Conservation (phyloP, 35 echinoderm and acorn worm genomes). For the Apostichopus parvimensis region DNA sequence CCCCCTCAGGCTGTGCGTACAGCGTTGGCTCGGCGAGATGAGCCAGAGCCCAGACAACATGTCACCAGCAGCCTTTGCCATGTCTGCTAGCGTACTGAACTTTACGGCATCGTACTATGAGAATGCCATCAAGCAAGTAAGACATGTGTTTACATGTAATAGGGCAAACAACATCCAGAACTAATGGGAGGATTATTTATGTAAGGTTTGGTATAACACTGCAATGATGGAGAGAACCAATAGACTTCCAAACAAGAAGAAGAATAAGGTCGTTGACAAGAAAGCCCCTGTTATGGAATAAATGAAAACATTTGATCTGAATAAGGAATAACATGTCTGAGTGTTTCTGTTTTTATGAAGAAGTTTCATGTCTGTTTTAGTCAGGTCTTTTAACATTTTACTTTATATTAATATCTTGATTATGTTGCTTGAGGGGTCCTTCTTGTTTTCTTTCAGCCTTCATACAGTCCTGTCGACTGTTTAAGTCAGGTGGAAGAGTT, state of each 20-base stretch:
- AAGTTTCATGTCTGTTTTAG: no score
- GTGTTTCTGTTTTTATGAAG: no score
- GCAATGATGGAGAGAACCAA: neutral
- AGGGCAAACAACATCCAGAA: neutral
- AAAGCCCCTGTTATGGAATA: no score
- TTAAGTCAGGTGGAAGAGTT: constrained; percentile 79
- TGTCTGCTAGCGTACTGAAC: constrained; percentile 71
- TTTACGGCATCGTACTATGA: constrained; percentile 82
- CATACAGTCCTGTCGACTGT: constrained; percentile 76
- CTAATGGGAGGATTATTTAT: neutral
- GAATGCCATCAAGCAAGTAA: constrained; percentile 74
- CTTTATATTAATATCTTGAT: no score
- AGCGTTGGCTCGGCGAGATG: constrained; percentile 90
- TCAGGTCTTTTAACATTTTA: no score
- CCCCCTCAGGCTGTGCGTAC: constrained; percentile 75
- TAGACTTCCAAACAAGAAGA: neutral
- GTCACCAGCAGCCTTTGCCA: constrained; percentile 52
- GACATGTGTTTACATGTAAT: neutral
- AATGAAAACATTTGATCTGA: no score
- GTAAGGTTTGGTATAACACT: neutral
- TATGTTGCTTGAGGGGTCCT: no score
- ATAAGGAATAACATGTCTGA: no score
- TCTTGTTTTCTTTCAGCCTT: constrained; percentile 55
- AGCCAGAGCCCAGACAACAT: constrained; percentile 61
- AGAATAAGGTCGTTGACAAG: no score